phyloP scores from a whole-genome alignment of 2,113 vertebrate species.

The Eulemur rufifrons region DNA sequence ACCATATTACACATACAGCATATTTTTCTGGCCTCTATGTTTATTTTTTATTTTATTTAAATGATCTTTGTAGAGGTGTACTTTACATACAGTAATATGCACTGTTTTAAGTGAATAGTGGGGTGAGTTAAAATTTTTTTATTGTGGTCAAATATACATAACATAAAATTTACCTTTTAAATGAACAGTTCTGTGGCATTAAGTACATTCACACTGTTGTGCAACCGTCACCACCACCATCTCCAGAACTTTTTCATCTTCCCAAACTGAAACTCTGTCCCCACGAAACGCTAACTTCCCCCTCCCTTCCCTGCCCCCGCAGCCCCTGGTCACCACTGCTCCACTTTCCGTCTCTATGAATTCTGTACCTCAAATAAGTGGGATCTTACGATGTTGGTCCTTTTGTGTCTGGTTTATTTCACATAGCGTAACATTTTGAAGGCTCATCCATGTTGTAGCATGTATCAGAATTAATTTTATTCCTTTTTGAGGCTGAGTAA shows the following conservation, averaged over 20 bases:
- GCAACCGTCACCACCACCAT: accelerated
- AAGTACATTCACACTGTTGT: background rate
- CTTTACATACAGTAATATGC: background rate
- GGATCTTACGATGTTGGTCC: background rate
- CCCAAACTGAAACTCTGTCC: background rate
- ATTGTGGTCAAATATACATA: background rate
- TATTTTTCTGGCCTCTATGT: background rate
- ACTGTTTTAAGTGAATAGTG: background rate
- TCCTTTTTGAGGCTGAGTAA: background rate
- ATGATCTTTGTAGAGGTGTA: background rate
- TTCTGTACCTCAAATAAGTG: background rate
- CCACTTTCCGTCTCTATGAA: too few species aligned
- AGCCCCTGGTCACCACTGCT: too few species aligned
- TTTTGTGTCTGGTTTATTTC: background rate
- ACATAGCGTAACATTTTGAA: background rate
- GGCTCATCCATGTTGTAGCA: background rate
- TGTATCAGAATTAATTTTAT: background rate
- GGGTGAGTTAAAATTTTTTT: background rate
- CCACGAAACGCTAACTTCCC: background rate
- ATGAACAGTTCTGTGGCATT: background rate
- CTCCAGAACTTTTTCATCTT: background rate
- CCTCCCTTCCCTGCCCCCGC: accelerated
- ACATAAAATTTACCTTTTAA: background rate
- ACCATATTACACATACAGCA: background rate
- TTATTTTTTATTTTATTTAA: background rate